Percentiles rank a stretch among this genome's conserved stretches.
Conservation (phyloP, 2,888 invertebrate species). For the Agelastica alni region DNA sequence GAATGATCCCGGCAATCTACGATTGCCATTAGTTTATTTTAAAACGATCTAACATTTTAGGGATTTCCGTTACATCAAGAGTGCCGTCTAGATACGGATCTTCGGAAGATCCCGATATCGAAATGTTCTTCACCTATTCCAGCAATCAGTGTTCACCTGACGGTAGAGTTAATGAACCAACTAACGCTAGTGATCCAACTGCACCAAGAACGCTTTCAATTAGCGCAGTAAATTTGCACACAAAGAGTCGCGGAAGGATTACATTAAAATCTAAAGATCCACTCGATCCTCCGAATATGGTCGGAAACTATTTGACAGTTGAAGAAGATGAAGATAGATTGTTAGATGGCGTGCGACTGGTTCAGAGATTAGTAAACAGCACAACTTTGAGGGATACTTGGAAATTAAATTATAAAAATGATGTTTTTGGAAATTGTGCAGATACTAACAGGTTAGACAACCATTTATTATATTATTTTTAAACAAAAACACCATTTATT, state of each 20-base stretch:
- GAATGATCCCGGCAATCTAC: too few species aligned
- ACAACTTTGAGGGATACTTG: slow-evolving; percentile 62
- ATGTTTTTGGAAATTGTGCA: slow-evolving; percentile 72
- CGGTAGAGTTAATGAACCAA: slow-evolving; percentile 55
- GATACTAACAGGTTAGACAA: slow-evolving; percentile 58
- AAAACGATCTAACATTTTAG: too few species aligned
- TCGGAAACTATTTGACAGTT: slow-evolving; percentile 73
- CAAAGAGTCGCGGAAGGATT: slow-evolving; percentile 66
- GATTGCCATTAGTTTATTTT: too few species aligned
- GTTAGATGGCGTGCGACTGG: slow-evolving; percentile 64
- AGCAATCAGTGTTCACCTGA: slow-evolving; percentile 60
- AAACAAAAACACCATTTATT: too few species aligned
- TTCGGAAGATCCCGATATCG: slow-evolving; percentile 62
- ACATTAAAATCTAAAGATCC: slow-evolving; percentile 70
- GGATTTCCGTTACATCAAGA: slow-evolving; percentile 24
- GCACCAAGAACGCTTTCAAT: slow-evolving; percentile 49
- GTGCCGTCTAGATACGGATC: slow-evolving; percentile 3
- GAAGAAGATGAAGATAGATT: slow-evolving; percentile 66
- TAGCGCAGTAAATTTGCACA: slow-evolving; percentile 65
- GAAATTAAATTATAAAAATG: slow-evolving; percentile 60
- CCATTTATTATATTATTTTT: neutral
- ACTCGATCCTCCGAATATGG: slow-evolving; percentile 68
- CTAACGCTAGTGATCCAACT: slow-evolving; percentile 45
- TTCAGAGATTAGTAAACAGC: slow-evolving; percentile 63
- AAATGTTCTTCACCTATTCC: slow-evolving; percentile 63